Conservation (phyloP, 1,140 invertebrate species). For the Thaumetopoea pityocampa region DNA sequence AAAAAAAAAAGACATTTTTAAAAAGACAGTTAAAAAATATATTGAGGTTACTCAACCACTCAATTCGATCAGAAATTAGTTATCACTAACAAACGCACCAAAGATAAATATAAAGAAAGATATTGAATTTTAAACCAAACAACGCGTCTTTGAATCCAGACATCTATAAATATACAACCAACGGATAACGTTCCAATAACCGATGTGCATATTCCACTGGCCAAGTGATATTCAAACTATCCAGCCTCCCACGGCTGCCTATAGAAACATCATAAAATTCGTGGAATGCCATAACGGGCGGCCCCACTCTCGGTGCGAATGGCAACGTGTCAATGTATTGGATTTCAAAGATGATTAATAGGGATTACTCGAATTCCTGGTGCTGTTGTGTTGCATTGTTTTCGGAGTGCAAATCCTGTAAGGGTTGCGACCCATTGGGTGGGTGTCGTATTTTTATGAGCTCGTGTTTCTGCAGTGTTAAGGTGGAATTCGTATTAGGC, state of each 20-base stretch:
- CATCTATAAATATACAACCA: too few species aligned
- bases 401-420: constrained; percentile 10
- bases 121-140: too few species aligned
- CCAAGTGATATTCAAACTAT: constrained; percentile 62
- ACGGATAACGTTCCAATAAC: constrained; percentile 39
- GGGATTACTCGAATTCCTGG: constrained; percentile 52
- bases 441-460: neutral
- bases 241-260: constrained; percentile 31
- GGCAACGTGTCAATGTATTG: constrained; percentile 63
- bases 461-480: neutral
- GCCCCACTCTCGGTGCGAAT: constrained; percentile 24
- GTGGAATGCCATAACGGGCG: constrained; percentile 57
- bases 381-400: constrained; percentile 27
- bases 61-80: too few species aligned
- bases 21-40: too few species aligned
- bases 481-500: neutral
- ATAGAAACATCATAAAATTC: constrained; percentile 68
- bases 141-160: too few species aligned
- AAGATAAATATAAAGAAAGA: too few species aligned
- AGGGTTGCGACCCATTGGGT: neutral
- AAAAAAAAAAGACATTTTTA: too few species aligned
- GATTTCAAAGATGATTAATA: constrained; percentile 70
- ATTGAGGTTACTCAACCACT: too few species aligned
- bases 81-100: too few species aligned
- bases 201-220: constrained; percentile 62